phyloP scores from a whole-genome alignment of 2,888 invertebrate species.

The Sphaerolaimus hirsutus region DNA sequence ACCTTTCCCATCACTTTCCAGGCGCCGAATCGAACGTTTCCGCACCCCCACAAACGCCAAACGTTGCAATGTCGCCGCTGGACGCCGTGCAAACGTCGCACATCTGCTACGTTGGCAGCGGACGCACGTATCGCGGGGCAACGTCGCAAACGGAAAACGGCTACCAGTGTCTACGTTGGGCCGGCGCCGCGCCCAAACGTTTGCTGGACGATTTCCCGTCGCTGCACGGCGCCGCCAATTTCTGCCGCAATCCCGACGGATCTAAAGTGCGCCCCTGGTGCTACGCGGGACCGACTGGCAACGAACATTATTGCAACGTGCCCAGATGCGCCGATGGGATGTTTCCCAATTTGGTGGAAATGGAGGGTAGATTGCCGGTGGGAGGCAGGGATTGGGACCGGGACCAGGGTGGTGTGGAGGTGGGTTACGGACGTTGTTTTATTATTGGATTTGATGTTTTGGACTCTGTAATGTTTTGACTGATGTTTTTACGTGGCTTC shows the following conservation, averaged over 20 bases:
- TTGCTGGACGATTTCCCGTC: constrained; percentile 53
- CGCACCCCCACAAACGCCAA: no score
- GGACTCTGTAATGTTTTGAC: no score
- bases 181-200: constrained; percentile 28
- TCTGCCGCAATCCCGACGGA: constrained; percentile 66
- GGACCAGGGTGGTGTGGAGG: no score
- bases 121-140: constrained; percentile 44
- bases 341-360: constrained; percentile 4
- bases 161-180: constrained; percentile 52
- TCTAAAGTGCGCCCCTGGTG: constrained; percentile 63
- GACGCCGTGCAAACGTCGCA: constrained; percentile 6
- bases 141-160: constrained; percentile 39
- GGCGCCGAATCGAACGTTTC: no score
- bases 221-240: constrained; percentile 56
- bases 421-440: no score
- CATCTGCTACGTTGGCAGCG: constrained; percentile 59
- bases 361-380: no score
- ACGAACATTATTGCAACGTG: constrained; percentile 55
- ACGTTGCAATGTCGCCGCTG: no score
- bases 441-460: no score
- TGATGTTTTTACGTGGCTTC: no score
- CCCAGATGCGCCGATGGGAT: constrained; percentile 41
- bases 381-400: no score
- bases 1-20: no score
- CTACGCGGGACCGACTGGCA: constrained; percentile 39